Evolutionary conservation across 2,888 invertebrate species (phyloP).

Genomic region (Allophyes oxyacanthae): DNA sequence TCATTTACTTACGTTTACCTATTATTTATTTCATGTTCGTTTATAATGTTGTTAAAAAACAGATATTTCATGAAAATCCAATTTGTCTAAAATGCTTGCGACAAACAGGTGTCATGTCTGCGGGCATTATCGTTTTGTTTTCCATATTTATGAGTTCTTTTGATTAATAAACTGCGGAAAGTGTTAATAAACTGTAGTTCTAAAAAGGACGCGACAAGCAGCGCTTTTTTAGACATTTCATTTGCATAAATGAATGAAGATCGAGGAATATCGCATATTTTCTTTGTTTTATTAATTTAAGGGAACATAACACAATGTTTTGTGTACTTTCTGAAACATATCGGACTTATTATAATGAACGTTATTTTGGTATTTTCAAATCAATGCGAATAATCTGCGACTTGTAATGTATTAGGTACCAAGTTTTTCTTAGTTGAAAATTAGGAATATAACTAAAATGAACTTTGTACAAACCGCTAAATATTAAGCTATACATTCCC

Average conservation of each 20-base stretch:
- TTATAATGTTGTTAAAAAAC: slow-evolving; percentile 13
- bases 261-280: slow-evolving; percentile 1
- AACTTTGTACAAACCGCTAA: too few relatives aligned
- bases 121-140: slow-evolving; percentile 11
- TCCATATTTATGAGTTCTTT: slow-evolving; percentile 12
- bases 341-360: slow-evolving; percentile 31
- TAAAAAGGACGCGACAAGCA: not conserved
- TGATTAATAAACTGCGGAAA: slow-evolving; percentile 30
- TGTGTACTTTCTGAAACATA: slow-evolving; percentile 19
- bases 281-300: slow-evolving; percentile 18
- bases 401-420: too few relatives aligned
- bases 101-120: slow-evolving; percentile 31
- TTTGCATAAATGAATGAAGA: not conserved
- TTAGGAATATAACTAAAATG: too few relatives aligned
- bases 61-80: slow-evolving; percentile 11
- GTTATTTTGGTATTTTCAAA: slow-evolving; percentile 16
- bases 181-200: slow-evolving; percentile 6
- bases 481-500: too few relatives aligned
- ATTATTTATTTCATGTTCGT: slow-evolving; percentile 19
- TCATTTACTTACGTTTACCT: slow-evolving; percentile 14
- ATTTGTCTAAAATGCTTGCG: slow-evolving; percentile 30
- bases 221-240: not conserved
- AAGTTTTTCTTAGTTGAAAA: too few relatives aligned
- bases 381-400: slow-evolving; percentile 13
- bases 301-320: slow-evolving; percentile 1